Evolutionary conservation across 2,113 vertebrate species (phyloP).

Genomic region (Hypocryptadius cinnamomeus): DNA sequence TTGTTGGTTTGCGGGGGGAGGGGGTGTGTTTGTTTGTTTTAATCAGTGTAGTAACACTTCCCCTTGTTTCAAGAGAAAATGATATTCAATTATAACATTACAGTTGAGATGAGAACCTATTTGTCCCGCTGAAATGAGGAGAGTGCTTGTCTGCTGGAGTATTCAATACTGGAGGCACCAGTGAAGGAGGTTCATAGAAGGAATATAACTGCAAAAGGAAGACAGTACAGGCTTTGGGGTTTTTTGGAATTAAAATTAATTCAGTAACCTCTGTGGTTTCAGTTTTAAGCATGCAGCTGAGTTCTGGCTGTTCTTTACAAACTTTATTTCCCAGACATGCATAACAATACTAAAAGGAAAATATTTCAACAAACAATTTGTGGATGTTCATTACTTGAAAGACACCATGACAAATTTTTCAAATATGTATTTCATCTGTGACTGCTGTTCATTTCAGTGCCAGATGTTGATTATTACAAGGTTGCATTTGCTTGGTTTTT

Average conservation of each 20-base stretch:
- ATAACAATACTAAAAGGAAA: background rate
- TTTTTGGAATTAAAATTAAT: background rate
- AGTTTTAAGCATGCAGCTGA: background rate
- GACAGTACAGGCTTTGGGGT: background rate
- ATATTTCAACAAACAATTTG: background rate
- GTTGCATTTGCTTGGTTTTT: background rate
- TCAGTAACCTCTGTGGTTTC: background rate
- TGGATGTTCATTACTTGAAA: slow-evolving; percentile 16
- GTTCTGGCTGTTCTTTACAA: background rate
- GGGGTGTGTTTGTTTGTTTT: background rate
- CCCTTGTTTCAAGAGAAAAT: background rate
- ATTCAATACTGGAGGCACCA: background rate
- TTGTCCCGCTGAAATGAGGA: slow-evolving; percentile 2
- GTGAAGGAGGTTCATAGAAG: background rate
- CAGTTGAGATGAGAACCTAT: background rate
- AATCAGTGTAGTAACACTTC: background rate
- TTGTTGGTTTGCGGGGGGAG: background rate
- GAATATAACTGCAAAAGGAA: background rate
- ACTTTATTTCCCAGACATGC: background rate
- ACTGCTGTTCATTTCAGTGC: background rate
- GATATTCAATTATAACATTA: background rate
- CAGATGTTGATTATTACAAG: background rate
- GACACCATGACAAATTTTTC: slow-evolving; percentile 21
- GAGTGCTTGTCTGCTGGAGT: background rate
- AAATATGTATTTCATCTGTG: background rate